Base-by-base conservation (phyloP, 2,888 invertebrate species). In the Plebejus melissa region DNA sequence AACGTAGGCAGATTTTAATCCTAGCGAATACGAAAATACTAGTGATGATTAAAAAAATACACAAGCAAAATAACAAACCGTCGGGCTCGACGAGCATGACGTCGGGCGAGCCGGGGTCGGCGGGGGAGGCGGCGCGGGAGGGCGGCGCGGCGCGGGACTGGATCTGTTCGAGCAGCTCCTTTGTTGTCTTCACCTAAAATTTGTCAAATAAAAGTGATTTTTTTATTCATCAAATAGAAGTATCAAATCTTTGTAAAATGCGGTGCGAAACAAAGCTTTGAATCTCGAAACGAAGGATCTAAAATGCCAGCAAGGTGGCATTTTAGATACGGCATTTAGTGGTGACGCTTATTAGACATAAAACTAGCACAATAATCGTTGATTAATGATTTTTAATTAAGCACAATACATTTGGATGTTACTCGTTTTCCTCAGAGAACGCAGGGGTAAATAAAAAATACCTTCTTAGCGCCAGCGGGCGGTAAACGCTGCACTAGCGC, bases 131-230 rank as follows among this genome's bases (percentile, higher is more conserved):
- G 84, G 76, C 71, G 77, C 79, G 78, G 82, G 79, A 80, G 57
- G 84, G 80, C 79, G 85, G 86, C 81, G 85, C 85, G 86, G 95
- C 93, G 80, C 95, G 94, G 58, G 94, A 94, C 88, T 96, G 96
- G 81, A 97, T 94, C 87, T 97, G 96, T 75, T 96, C 97, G 77
- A 98, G 91, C 76, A 98, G 90, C 87, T 98, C 97, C 84, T 97
- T 96, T 0, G 98, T 98, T 74, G 93, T 93, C 78, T 92, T 93
- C 77, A 93, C 92, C 93, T 93, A 85, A 7, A 7, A 60, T 28
- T 11, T 60, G 9, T 28, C 9, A 28, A 9, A 28, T 22, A 58
- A 58, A 58, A n/a, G 58, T 58, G 22, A 22, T 22, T 22, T 22
- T 22, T 22, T 58, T 4, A 54, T 13, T 41, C 22, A 22, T 22